Evolutionary conservation across 2,888 invertebrate species (phyloP).

Genomic region (Cerceris ruficornis): DNA sequence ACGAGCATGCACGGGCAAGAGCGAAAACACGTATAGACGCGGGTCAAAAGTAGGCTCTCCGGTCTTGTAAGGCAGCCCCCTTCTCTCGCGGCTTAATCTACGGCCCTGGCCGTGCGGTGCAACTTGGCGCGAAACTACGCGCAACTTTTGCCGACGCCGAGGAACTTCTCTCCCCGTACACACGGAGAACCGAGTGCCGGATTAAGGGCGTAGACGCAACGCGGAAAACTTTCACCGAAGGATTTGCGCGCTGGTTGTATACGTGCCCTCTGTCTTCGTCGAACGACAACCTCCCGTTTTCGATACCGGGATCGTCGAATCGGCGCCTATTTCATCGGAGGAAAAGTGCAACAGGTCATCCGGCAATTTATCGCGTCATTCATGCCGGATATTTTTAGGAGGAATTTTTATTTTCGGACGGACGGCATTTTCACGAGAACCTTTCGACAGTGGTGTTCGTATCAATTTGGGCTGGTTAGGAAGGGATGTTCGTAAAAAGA

Average conservation of each 20-base stretch:
- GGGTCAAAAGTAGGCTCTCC: not conserved
- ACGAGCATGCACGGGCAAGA: not conserved
- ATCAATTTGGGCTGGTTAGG: no score
- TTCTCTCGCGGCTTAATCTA: conserved; percentile 40
- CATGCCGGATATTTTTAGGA: not conserved
- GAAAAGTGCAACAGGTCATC: conserved; percentile 42
- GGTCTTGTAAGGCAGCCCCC: not conserved
- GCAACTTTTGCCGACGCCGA: conserved; percentile 51
- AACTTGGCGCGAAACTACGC: conserved; percentile 56
- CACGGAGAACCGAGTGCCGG: conserved; percentile 27
- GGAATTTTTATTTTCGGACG: no score
- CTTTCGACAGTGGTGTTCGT: no score
- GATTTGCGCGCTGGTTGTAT: conserved; percentile 12
- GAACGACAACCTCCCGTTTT: conserved; percentile 19
- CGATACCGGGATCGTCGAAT: conserved; percentile 24
- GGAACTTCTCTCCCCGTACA: conserved; percentile 33
- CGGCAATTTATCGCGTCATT: not conserved
- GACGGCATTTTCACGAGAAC: no score
- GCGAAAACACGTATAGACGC: not conserved
- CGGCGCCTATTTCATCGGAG: conserved; percentile 8
- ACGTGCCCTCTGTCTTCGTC: not conserved
- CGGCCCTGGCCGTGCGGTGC: conserved; percentile 20
- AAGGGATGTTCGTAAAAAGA: no score
- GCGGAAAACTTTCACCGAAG: conserved; percentile 63
- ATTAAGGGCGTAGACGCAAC: conserved; percentile 63